Base-by-base conservation (phyloP, 1,140 invertebrate genomes). In the Eupristina koningsbergeri region DNA sequence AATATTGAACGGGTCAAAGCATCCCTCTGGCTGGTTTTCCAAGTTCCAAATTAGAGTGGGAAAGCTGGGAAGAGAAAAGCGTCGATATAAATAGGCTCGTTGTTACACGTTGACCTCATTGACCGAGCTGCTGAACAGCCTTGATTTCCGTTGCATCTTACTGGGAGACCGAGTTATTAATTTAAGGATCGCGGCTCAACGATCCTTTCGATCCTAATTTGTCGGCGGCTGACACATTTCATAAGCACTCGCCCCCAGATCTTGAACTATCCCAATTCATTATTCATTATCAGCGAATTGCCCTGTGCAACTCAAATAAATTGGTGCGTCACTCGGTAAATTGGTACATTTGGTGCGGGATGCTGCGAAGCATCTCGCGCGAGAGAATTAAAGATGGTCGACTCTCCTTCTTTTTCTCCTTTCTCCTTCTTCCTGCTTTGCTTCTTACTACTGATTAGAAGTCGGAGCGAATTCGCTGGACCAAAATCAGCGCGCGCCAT, bases 391-490 rank as follows among this genome's bases (percentile, higher is more conserved):
- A 9, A 26, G 53, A 58, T 58, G 53, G 22, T 22, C 53, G 2
- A 5, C 9, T 22, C 53, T 26, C 26, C 53, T 26, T 22, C 9
- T 58, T 26, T 9, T 26, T 58, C 53, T 26, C 26, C 19, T 13
- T 58, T 22, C 2, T 58, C 19, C 22, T 58, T 26, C 53, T 58
- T 58, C 67, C 36, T 41, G 9, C 67, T 71, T 2, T 15, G n/a
- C n/a, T 29, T 71, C 31, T 61, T 79, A 58, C 22, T 22, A 11
- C 41, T 58, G 29, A 81, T 81, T 81, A 58, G 47, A 81, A 81
- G 50, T 63, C 47, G 31, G 47, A 80, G 47, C 45, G 53, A 78
- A 78, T 78, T 64, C 36, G 64, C 47, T 26, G 58, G 53, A 45
- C 39, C 22, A 53, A 31, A 53, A 47, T 71, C 36, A 50, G 11